Evolutionary conservation across 2,888 invertebrate species (phyloP).

Genomic region (Exephanes ischioxanthus): DNA sequence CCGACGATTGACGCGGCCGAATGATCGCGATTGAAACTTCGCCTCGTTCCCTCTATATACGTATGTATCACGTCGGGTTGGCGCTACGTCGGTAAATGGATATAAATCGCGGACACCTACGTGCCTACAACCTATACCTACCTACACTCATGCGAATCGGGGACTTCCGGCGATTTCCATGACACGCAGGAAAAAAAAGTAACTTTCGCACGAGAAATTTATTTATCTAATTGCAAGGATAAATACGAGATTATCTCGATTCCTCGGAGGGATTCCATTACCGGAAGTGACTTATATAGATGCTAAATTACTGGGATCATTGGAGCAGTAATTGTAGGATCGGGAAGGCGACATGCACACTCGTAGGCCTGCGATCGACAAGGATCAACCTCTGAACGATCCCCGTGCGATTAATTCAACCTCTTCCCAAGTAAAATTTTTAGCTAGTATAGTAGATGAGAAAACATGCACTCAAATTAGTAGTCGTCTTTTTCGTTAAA

Average conservation of each 20-base stretch:
- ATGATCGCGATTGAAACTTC: conserved; percentile 76
- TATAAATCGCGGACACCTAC: conserved; percentile 40
- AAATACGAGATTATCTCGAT: neutral
- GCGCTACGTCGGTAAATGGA: conserved; percentile 42
- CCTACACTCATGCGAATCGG: conserved; percentile 21
- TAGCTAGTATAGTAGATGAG: too few relatives aligned
- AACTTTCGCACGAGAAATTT: conserved; percentile 16
- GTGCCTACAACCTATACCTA: conserved; percentile 22
- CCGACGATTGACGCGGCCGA: conserved; percentile 73
- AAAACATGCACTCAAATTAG: too few relatives aligned
- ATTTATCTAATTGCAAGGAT: neutral
- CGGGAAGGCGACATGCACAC: neutral
- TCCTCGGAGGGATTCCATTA: neutral
- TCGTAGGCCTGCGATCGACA: neutral
- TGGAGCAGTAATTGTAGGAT: neutral
- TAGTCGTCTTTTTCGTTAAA: too few relatives aligned
- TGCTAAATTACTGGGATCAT: neutral
- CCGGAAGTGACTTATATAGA: neutral
- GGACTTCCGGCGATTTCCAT: conserved; percentile 35
- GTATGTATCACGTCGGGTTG: conserved; percentile 4
- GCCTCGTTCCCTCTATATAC: conserved; percentile 41
- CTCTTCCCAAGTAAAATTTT: neutral
- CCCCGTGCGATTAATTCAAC: neutral
- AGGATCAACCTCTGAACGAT: neutral
- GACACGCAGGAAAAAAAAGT: neutral